Conservation (phyloP, 2,113 vertebrate species). For the Dendrocopos noguchii region DNA sequence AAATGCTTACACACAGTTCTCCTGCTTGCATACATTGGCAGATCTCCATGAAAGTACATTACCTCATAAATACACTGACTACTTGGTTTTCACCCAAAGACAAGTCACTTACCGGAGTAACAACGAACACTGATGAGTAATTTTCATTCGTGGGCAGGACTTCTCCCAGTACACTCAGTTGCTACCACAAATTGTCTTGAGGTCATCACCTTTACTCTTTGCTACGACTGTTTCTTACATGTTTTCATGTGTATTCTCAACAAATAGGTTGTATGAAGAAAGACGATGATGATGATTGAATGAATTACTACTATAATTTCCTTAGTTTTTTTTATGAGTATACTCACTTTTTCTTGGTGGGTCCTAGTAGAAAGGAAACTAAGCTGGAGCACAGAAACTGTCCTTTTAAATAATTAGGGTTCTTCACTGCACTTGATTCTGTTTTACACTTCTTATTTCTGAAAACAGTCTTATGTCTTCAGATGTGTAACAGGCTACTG, state of each 20-base stretch:
- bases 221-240: fast-evolving
- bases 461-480: neutral
- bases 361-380: neutral
- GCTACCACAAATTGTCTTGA: neutral
- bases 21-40: fast-evolving
- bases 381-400: neutral
- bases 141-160: fast-evolving
- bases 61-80: neutral
- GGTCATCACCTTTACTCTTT: neutral
- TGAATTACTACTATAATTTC: neutral
- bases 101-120: neutral
- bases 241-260: neutral
- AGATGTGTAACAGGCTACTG: neutral
- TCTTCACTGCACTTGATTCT: neutral
- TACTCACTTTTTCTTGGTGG: neutral
- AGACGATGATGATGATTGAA: no score
- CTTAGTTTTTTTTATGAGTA: neutral
- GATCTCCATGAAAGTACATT: neutral
- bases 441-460: neutral
- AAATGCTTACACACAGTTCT: fast-evolving
- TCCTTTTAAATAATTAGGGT: neutral
- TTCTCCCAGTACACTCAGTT: fast-evolving
- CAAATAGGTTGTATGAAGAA: neutral
- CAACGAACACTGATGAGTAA: fast-evolving
- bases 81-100: neutral